Evolutionary conservation across 2,113 vertebrate genomes (phyloP), one percentile per base, ranked within the genome.

Genomic region (Prionailurus viverrinus): DNA sequence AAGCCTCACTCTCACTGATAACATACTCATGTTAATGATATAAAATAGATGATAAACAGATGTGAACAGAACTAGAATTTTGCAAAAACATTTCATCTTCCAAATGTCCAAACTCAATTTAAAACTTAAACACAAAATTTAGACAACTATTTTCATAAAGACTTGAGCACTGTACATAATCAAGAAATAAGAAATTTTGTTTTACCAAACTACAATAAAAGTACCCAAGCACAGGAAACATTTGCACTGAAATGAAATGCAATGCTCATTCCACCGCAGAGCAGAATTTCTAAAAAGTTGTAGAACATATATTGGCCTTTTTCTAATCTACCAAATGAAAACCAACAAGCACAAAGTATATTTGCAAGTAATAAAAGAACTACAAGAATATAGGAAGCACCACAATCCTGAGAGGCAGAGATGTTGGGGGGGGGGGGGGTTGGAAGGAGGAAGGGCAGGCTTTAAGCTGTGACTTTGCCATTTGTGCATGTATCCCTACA

Each of bases 101-200:
- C 51, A 93, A 92, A 96, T 55, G 66, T 85, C 73, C 89, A 96
- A 92, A 95, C 6, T 94, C 31, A 61, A 91, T 82, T 91, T 91
- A 78, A 89, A 96, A 96, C 55, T 89, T 55, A 95, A 91, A 88
- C 85, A 94, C 61, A 93, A 93, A 93, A 94, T 91, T 63, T 80
- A 92, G 33, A 86, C 45, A 94, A 92, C 16, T 74, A 83, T 74
- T 96, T 90, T 92, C 45, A 91, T 85, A 79, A 97, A 74, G 41
- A 93, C 21, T 78, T 81, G 16, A 95, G 13, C 33, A 80, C 7
- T 89, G 6, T 76, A 25, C 33, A 81, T 45, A 84, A 91, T 80
- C 78, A 89, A 53, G 18, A 33, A 89, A n/a, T 45, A 95, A 82
- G 11, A 94, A 81, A 45, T 82, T 96, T 79, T 89, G 66, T 91